Conservation (phyloP, 2,797 vertebrate genomes). For the Hippoglossus hippoglossus region DNA sequence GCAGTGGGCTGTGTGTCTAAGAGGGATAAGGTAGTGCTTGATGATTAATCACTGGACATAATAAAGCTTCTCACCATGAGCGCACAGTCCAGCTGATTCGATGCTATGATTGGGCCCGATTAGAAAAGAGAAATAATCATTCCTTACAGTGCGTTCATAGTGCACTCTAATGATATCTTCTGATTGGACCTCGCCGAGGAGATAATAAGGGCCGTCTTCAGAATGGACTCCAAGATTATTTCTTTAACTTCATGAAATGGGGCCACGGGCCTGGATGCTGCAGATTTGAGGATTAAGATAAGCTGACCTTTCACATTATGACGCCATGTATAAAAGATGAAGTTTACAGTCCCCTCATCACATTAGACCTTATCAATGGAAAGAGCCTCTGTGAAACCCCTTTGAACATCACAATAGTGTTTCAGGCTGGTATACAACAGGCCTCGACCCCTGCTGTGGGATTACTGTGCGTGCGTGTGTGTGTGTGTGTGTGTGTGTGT, state of each 20-base stretch:
- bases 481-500: slow-evolving; percentile 29
- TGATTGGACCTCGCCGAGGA: slow-evolving; percentile 77
- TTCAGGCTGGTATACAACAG: slow-evolving; percentile 73
- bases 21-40: slow-evolving; percentile 74
- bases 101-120: slow-evolving; percentile 77
- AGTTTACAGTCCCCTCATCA: slow-evolving; percentile 82
- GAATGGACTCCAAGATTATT: slow-evolving; percentile 83
- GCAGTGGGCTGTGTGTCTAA: slow-evolving; percentile 61
- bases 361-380: slow-evolving; percentile 83
- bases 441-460: slow-evolving; percentile 78
- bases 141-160: slow-evolving; percentile 75
- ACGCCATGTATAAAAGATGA: slow-evolving; percentile 85
- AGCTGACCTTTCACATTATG: slow-evolving; percentile 86
- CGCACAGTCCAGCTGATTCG: slow-evolving; percentile 77
- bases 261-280: slow-evolving; percentile 77
- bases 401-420: slow-evolving; percentile 80
- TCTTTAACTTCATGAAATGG: slow-evolving; percentile 83
- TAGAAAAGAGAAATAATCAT: slow-evolving; percentile 80
- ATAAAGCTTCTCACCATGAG: slow-evolving; percentile 80
- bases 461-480: slow-evolving; percentile 67
- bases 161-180: slow-evolving; percentile 80
- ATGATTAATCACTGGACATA: slow-evolving; percentile 81
- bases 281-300: slow-evolving; percentile 88
- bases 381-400: slow-evolving; percentile 76
- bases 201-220: slow-evolving; percentile 80